phyloP scores from a whole-genome alignment of 2,113 vertebrate genomes.

The Siphamia tubifer region DNA sequence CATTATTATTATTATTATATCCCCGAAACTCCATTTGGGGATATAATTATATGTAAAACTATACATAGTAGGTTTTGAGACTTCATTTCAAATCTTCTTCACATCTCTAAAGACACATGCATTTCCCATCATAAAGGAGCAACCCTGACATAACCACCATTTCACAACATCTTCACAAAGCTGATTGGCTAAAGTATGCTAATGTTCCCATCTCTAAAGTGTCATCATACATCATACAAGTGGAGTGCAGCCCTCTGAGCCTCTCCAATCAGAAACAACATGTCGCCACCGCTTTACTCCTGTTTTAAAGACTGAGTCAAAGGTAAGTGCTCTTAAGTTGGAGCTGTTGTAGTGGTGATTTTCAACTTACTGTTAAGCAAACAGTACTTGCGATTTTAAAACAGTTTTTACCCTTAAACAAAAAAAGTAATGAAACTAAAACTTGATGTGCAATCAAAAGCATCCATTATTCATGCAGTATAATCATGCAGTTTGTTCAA shows the following conservation, averaged over 20 bases:
- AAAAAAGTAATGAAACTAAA: too few relatives aligned
- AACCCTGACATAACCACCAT: conserved; percentile 12
- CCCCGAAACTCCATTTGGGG: too few relatives aligned
- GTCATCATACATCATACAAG: neutral
- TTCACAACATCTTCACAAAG: neutral
- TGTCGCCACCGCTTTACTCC: neutral
- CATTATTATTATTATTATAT: too few relatives aligned
- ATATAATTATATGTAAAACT: neutral
- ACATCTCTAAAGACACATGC: neutral
- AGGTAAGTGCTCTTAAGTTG: conserved; percentile 40
- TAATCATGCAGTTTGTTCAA: too few relatives aligned
- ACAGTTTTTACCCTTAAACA: neutral
- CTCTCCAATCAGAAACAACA: conserved; percentile 35
- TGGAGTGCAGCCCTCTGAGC: neutral
- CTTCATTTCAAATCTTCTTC: neutral
- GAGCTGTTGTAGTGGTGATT: neutral
- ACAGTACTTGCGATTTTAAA: too few relatives aligned
- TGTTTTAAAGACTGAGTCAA: neutral
- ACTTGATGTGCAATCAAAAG: too few relatives aligned
- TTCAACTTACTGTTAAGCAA: neutral
- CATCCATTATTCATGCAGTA: too few relatives aligned
- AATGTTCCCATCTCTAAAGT: neutral
- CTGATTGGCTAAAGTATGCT: neutral
- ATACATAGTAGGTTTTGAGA: neutral
- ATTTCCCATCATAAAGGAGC: neutral